Conservation (phyloP, 2,888 invertebrate species). For the Exephanes ischioxanthus region DNA sequence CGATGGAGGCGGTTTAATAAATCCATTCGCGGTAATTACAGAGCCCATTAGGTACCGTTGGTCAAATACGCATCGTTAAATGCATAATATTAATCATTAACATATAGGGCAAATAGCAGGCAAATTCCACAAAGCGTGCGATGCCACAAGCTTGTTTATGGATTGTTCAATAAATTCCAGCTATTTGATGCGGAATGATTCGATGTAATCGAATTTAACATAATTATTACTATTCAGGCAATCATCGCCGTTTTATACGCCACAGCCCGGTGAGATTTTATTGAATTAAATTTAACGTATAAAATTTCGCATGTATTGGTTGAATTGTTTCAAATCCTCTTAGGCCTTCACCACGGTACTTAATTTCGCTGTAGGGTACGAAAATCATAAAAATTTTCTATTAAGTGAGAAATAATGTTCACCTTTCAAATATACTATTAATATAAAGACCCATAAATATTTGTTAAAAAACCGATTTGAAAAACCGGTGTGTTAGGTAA, state of each 20-base stretch:
- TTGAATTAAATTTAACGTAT: not conserved
- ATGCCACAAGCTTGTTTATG: not conserved
- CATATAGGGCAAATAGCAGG: constrained; percentile 10
- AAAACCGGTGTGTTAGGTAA: not conserved
- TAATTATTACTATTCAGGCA: not conserved
- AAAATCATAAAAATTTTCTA: not conserved
- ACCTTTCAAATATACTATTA: not conserved
- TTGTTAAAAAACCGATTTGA: not conserved
- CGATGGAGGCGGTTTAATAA: constrained; percentile 46
- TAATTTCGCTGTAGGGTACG: not conserved
- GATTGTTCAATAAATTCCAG: constrained; percentile 6
- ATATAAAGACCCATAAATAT: not conserved
- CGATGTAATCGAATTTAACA: not conserved
- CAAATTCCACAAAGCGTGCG: constrained; percentile 39
- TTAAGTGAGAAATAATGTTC: not conserved
- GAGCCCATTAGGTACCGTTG: constrained; percentile 53
- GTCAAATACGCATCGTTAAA: constrained; percentile 56
- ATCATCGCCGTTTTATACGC: not conserved
- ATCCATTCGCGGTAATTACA: constrained; percentile 59
- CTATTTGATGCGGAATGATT: constrained; percentile 9
- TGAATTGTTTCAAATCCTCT: not conserved
- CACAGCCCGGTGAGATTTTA: not conserved
- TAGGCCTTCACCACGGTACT: not conserved
- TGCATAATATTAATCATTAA: constrained; percentile 58
- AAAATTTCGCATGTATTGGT: not conserved